Evolutionary conservation across 2,797 vertebrate species (phyloP).

Genomic region (Melanotaenia boesemani): DNA sequence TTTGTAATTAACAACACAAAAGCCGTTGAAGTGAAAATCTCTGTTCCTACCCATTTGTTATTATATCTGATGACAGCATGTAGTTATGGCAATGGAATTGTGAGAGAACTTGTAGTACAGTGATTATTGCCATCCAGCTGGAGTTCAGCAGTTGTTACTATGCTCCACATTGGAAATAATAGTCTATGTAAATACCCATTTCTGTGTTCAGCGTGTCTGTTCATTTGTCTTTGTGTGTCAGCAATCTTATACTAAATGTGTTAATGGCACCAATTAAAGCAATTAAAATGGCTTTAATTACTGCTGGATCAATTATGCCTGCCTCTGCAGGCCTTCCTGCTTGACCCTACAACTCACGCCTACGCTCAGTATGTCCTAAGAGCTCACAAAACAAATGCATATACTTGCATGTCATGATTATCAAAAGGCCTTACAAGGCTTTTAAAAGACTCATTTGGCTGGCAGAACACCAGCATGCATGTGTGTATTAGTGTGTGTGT

Average conservation of each 20-base stretch:
- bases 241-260: constrained; percentile 38
- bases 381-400: constrained; percentile 8
- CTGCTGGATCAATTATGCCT: constrained; percentile 35
- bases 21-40: not conserved
- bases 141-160: constrained; percentile 1
- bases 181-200: constrained; percentile 9
- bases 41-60: not conserved
- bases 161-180: constrained; percentile 9
- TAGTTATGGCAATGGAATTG: not conserved
- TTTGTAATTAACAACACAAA: not conserved
- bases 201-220: constrained; percentile 12
- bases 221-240: constrained; percentile 31
- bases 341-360: constrained; percentile 32
- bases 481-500: not conserved
- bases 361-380: not conserved
- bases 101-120: not conserved
- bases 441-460: constrained; percentile 21
- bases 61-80: not conserved
- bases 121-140: constrained; percentile 1
- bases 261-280: constrained; percentile 62
- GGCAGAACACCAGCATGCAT: constrained; percentile 2
- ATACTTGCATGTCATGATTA: not conserved
- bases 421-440: constrained; percentile 6
- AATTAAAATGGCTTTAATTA: constrained; percentile 63
- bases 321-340: constrained; percentile 26